Conservation (phyloP, 2,888 invertebrate genomes). For the Caenorhabditis doughertyi region DNA sequence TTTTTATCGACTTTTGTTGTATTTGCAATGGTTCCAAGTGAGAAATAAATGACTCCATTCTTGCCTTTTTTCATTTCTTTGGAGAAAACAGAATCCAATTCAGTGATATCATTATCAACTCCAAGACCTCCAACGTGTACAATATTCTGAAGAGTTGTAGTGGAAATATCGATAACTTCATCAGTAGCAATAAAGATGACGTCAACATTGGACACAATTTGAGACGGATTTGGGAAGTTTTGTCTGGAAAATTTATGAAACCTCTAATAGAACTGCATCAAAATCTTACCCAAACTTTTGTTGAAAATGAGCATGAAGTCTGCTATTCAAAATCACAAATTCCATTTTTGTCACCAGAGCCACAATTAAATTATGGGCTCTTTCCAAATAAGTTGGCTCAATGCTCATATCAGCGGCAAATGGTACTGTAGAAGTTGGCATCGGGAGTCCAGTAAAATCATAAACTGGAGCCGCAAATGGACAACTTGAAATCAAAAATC, state of each 20-base stretch:
- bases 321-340: conserved; percentile 12
- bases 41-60: conserved; percentile 73
- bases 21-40: conserved; percentile 73
- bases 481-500: conserved; percentile 69
- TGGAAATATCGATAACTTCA: conserved; percentile 73
- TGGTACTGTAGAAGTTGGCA: conserved; percentile 40
- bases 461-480: conserved; percentile 38
- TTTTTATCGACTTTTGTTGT: conserved; percentile 63
- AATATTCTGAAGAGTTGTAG: conserved; percentile 71
- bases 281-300: conserved; percentile 48
- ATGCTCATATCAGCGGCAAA: conserved; percentile 30
- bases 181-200: conserved; percentile 74
- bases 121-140: conserved; percentile 75
- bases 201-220: conserved; percentile 65
- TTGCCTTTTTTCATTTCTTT: conserved; percentile 68
- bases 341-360: not conserved
- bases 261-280: not conserved
- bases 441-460: conserved; percentile 48
- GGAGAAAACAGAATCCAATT: conserved; percentile 57
- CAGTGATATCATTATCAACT: conserved; percentile 36
- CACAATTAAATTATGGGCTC: conserved; percentile 31
- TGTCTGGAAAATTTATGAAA: conserved; percentile 47
- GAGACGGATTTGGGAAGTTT: conserved; percentile 64
- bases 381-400: conserved; percentile 41
- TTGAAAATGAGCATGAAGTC: conserved; percentile 23